Conservation (phyloP, 2,113 vertebrate species). For the Sigmodon hispidus region DNA sequence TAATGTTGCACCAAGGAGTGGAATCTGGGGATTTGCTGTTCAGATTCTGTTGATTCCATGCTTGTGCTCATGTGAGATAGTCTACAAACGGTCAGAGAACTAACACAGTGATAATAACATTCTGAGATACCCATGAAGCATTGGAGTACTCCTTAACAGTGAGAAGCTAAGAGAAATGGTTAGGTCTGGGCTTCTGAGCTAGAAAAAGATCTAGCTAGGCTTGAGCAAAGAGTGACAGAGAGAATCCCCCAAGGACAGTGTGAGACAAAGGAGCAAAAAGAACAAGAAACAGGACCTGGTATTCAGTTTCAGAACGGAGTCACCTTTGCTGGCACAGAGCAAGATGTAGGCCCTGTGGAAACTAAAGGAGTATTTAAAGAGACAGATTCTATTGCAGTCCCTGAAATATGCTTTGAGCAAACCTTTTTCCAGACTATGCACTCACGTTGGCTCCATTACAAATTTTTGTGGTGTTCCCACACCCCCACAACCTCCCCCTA, state of each 20-base stretch:
- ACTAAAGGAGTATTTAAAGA: constrained; percentile 31
- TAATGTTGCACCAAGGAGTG: neutral
- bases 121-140: neutral
- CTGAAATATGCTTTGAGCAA: constrained; percentile 65
- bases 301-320: neutral
- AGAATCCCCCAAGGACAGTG: neutral
- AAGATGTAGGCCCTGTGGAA: neutral
- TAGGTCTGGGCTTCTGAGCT: neutral
- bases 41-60: neutral
- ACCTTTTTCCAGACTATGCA: constrained; percentile 56
- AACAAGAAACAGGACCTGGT: neutral
- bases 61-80: neutral
- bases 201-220: neutral
- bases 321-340: neutral
- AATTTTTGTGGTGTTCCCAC: neutral
- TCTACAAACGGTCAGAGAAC: neutral
- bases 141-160: neutral
- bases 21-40: neutral
- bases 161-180: neutral
- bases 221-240: neutral
- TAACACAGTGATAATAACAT: neutral
- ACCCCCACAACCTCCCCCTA: neutral
- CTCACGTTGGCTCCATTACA: neutral
- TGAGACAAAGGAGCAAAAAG: neutral
- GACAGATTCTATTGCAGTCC: constrained; percentile 31